Conservation (phyloP, 1,140 invertebrate species). For the Thaumetopoea pityocampa region DNA sequence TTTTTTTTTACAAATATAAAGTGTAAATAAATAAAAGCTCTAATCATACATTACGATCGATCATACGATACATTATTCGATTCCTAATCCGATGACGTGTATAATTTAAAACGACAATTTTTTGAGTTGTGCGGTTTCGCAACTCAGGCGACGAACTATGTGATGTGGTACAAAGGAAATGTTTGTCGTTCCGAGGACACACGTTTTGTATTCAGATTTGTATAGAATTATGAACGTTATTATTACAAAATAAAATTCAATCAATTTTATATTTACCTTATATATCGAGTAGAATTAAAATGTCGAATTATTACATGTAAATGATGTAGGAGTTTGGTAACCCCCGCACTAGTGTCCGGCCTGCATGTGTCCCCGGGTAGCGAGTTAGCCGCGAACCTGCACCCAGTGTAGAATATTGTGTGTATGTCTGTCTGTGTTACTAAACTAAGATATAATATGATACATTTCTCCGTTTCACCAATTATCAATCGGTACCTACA, state of each 20-base stretch:
- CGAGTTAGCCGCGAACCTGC: neutral
- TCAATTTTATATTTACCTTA: slow-evolving; percentile 14
- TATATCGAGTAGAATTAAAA: slow-evolving; percentile 11
- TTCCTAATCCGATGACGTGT: too few species aligned
- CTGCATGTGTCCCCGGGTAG: neutral
- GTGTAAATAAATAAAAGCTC: too few species aligned
- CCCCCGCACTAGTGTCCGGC: slow-evolving; percentile 1
- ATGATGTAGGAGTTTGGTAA: slow-evolving; percentile 7
- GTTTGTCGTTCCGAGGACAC: slow-evolving; percentile 21
- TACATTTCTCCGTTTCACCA: neutral
- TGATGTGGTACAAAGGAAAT: slow-evolving; percentile 20
- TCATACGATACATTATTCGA: too few species aligned
- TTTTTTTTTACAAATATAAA: too few species aligned
- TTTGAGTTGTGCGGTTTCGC: too few species aligned
- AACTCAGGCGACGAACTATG: too few species aligned
- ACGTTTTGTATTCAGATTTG: slow-evolving; percentile 20
- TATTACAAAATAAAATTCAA: slow-evolving; percentile 14
- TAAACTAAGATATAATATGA: slow-evolving; percentile 1
- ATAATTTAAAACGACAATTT: too few species aligned
- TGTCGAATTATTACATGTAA: slow-evolving; percentile 7
- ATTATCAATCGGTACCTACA: slow-evolving; percentile 3
- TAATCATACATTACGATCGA: too few species aligned
- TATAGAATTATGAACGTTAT: slow-evolving; percentile 19
- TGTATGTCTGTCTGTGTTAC: too few species aligned
- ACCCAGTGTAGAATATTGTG: too few species aligned